Conservation (phyloP, 1,140 invertebrate genomes). For the Planococcus citri region DNA sequence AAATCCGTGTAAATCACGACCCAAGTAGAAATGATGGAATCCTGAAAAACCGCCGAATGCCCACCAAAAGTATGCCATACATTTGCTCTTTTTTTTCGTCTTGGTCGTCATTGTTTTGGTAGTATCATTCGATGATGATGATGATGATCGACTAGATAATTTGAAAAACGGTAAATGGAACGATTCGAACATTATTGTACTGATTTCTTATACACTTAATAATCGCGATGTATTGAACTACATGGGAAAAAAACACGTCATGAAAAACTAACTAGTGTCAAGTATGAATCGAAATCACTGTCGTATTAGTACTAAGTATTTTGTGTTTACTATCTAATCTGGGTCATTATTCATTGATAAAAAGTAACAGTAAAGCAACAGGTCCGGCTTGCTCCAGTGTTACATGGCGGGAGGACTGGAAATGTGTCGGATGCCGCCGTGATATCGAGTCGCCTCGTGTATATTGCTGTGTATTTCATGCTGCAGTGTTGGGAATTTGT, state of each 20-base stretch:
- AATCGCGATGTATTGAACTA: neutral
- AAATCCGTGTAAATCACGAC: constrained; percentile 78
- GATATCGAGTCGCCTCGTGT: too few species aligned
- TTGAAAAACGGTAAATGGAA: neutral
- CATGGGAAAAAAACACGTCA: neutral
- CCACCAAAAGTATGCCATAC: constrained; percentile 69
- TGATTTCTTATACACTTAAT: neutral
- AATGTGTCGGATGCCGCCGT: too few species aligned
- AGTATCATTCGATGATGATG: too few species aligned
- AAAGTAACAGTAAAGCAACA: neutral
- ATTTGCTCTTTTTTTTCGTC: constrained; percentile 46
- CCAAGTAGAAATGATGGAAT: constrained; percentile 81
- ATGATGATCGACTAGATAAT: neutral
- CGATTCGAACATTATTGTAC: neutral
- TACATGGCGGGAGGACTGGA: too few species aligned
- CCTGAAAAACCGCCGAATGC: constrained; percentile 74
- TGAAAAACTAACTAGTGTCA: neutral
- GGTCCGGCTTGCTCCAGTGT: too few species aligned
- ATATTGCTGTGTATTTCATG: too few species aligned
- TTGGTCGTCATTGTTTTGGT: neutral
- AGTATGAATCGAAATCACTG: neutral
- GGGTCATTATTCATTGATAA: neutral
- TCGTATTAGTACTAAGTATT: neutral
- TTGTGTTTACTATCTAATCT: neutral
- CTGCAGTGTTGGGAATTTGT: too few species aligned